Evolutionary conservation across 2,113 vertebrate genomes (phyloP).

Genomic region (Ranitomeya variabilis): DNA sequence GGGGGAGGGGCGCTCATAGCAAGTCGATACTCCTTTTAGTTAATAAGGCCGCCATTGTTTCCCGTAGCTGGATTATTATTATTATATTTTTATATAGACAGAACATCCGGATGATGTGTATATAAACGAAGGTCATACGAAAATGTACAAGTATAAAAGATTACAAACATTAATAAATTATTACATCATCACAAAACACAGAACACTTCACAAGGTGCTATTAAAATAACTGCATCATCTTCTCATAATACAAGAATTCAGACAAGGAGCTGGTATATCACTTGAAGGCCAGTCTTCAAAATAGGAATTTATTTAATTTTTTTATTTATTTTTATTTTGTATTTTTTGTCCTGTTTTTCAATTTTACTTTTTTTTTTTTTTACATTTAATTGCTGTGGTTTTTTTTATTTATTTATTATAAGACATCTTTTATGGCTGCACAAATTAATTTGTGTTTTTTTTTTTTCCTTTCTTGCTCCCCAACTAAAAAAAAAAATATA

Average conservation of each 20-base stretch:
- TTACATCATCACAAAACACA: slow-evolving; percentile 97
- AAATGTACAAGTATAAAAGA: slow-evolving; percentile 99
- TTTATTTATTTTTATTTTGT: slow-evolving; percentile 66
- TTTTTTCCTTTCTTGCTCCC: slow-evolving; percentile 59
- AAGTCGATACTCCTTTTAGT: slow-evolving; percentile 62
- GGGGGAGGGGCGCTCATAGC: slow-evolving; percentile 44
- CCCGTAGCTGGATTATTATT: slow-evolving; percentile 62
- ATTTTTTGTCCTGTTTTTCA: slow-evolving; percentile 65
- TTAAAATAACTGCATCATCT: slow-evolving; percentile 90
- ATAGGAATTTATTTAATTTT: slow-evolving; percentile 49
- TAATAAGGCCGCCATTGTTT: slow-evolving; percentile 68
- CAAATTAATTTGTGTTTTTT: slow-evolving; percentile 87
- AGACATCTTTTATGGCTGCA: slow-evolving; percentile 82
- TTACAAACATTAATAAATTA: slow-evolving; percentile 99
- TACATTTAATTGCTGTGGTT: slow-evolving; percentile 63
- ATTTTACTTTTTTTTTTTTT: slow-evolving; percentile 64
- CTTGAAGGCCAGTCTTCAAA: slow-evolving; percentile 73
- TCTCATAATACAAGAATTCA: slow-evolving; percentile 85
- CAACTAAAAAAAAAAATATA: slow-evolving; percentile 5
- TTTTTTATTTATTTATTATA: slow-evolving; percentile 59
- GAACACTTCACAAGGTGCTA: slow-evolving; percentile 99
- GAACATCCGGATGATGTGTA: slow-evolving; percentile 85
- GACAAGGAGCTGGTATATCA: slow-evolving; percentile 90
- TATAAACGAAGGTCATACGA: slow-evolving; percentile 94
- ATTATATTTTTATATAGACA: slow-evolving; percentile 67